A percentile compares a stretch with the other conserved stretches of the same genome.
These are phyloP conservation scores for Hippopotamyrus pictus DNA, from an alignment of 2,797 vertebrate species.

Conservation along the genomic window DNA sequence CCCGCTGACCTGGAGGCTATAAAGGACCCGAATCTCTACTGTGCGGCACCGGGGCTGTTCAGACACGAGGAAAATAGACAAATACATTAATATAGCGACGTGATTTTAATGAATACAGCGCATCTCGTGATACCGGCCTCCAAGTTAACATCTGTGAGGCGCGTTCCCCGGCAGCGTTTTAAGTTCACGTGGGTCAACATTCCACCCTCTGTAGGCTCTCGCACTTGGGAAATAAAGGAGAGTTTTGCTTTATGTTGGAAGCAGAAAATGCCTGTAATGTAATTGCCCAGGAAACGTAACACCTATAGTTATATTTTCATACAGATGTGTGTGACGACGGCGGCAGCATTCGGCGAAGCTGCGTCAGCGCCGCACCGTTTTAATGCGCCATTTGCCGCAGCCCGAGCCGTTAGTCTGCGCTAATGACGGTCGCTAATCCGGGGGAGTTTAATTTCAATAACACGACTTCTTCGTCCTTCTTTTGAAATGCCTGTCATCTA, in stretches of 20 bases:
- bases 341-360: background rate
- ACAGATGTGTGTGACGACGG: background rate
- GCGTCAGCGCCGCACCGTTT: background rate
- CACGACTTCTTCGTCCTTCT: too few relatives aligned
- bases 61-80: background rate
- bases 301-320: background rate
- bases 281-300: constrained; percentile 3
- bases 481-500: background rate
- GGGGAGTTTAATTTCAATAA: background rate
- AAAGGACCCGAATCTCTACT: background rate
- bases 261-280: background rate
- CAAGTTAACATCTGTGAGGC: constrained; percentile 55
- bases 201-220: constrained; percentile 42
- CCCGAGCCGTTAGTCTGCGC: background rate
- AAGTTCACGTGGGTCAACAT: constrained; percentile 67
- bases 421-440: background rate
- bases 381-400: too few relatives aligned
- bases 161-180: constrained; percentile 58
- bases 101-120: constrained; percentile 49
- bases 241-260: background rate
- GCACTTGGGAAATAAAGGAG: background rate
- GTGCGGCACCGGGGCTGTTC: background rate
- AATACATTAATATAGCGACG: constrained; percentile 10
- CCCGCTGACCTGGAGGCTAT: background rate
- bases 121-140: constrained; percentile 35